phyloP scores from a whole-genome alignment of 2,113 vertebrate genomes.

The Tylochromis polylepis region DNA sequence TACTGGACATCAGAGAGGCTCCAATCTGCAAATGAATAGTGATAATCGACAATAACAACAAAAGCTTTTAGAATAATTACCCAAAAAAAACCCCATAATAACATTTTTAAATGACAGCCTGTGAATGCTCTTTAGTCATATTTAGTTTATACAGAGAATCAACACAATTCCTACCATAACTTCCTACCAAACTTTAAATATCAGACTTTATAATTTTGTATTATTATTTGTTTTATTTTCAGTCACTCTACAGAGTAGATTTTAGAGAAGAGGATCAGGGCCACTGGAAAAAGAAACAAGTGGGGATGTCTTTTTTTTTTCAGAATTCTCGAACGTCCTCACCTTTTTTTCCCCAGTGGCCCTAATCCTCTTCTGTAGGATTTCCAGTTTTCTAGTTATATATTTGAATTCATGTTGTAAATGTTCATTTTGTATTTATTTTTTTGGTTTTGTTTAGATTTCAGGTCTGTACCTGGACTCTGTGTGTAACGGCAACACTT shows the following conservation, averaged over 20 bases:
- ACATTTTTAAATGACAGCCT: not conserved
- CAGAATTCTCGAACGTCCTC: not conserved
- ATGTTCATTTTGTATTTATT: not conserved
- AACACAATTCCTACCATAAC: not conserved
- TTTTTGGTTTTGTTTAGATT: not conserved
- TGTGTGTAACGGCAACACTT: not conserved
- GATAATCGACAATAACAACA: not conserved
- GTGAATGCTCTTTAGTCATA: not conserved
- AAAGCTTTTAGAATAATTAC: not conserved
- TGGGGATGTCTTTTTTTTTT: not conserved
- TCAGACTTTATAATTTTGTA: not conserved
- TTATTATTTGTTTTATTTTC: not conserved
- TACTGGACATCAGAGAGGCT: constrained; percentile 94
- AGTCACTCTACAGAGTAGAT: not conserved
- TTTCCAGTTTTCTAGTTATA: not conserved
- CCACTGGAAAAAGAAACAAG: not conserved
- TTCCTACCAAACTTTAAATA: too few relatives aligned
- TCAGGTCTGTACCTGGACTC: not conserved
- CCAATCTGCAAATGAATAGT: constrained; percentile 78
- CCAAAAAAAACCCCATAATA: not conserved
- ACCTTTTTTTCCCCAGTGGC: not conserved
- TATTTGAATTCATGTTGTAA: not conserved
- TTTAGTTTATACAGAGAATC: not conserved
- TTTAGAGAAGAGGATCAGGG: not conserved
- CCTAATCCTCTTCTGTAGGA: not conserved